These are phyloP conservation scores for Stegostoma tigrinum DNA, from an alignment of 2,113 vertebrate genomes.

Conservation along the genomic window DNA sequence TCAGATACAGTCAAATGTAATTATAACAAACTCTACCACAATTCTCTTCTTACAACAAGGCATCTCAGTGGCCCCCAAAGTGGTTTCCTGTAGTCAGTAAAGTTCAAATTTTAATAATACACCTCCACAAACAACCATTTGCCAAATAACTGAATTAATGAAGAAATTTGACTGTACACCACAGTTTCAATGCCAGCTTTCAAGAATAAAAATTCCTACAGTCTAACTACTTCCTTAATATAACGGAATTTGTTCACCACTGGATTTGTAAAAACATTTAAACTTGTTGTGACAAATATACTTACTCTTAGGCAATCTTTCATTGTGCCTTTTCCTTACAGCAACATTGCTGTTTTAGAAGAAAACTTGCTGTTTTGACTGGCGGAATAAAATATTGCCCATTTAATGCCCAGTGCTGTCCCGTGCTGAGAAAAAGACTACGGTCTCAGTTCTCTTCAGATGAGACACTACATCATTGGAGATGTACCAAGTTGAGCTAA, in stretches of 20 bases:
- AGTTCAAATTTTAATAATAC: conserved; percentile 30
- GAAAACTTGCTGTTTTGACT: not conserved
- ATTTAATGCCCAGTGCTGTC: not conserved
- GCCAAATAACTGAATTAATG: not conserved
- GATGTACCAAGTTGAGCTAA: not conserved
- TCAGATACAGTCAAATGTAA: conserved; percentile 25
- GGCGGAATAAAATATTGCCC: not conserved
- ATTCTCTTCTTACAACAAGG: conserved; percentile 29
- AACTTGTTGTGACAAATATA: not conserved
- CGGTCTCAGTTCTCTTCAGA: not conserved
- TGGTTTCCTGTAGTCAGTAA: not conserved
- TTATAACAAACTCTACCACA: not conserved
- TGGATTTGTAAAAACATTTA: not conserved
- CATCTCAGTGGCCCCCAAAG: not conserved
- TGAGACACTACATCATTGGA: not conserved
- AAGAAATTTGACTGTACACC: conserved; percentile 15
- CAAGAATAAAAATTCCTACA: not conserved
- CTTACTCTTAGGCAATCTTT: not conserved
- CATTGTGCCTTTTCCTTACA: not conserved
- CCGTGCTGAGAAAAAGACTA: not conserved
- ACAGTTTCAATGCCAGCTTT: conserved; percentile 18
- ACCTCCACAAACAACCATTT: conserved; percentile 4
- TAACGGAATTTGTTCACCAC: not conserved
- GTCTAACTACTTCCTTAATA: not conserved
- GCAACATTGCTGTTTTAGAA: not conserved